Evolutionary conservation across 2,113 vertebrate species (phyloP), one percentile per base, ranked within the genome.

Genomic region (Malurus cyaneus): DNA sequence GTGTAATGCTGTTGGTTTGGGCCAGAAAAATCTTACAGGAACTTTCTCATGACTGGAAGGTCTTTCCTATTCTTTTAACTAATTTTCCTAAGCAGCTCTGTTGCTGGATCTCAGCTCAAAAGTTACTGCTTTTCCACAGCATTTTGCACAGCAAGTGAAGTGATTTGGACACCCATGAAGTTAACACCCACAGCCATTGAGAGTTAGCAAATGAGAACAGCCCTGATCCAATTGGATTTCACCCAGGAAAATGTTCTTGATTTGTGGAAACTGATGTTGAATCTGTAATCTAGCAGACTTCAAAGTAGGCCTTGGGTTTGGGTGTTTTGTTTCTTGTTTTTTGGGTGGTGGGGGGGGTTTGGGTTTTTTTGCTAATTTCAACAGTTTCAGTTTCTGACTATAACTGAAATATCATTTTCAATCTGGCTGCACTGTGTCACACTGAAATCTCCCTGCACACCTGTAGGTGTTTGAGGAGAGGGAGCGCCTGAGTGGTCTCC

Each of bases 361-460:
- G n/a, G n/a, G n/a, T 36, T 10, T 3, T 26, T 50, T 80, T 31
- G 24, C 66, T 14, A 66, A 36, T 49, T 57, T 53, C 21, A 41
- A 14, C 14, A 23, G 6, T 41, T 39, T 53, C 44, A 14, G 14
- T 60, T 65, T 73, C 83, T 52, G 24, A n/a, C 39, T 31, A 4
- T 7, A 54, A 41, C 19, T 9, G 25, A 26, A 44, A 41, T 18
- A 24, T 4, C 18, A 60, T 79, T 47, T 56, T 34, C n/a, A 36
- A 0, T 18, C 66, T 83, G 41, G n/a, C 20, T 2, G 0, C 18
- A 14, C 12, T 36, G 16, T 60, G 66, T 49, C 29, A 9, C 2
- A 7, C 44, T 59, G 46, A 32, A 46, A 5, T 39, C 20, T 79
- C 6, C 2, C 29, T 56, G 9, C 24, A 16, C 9, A 8, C 25